Conservation (phyloP, 2,113 vertebrate species). For the Microcebus tavaratra region DNA sequence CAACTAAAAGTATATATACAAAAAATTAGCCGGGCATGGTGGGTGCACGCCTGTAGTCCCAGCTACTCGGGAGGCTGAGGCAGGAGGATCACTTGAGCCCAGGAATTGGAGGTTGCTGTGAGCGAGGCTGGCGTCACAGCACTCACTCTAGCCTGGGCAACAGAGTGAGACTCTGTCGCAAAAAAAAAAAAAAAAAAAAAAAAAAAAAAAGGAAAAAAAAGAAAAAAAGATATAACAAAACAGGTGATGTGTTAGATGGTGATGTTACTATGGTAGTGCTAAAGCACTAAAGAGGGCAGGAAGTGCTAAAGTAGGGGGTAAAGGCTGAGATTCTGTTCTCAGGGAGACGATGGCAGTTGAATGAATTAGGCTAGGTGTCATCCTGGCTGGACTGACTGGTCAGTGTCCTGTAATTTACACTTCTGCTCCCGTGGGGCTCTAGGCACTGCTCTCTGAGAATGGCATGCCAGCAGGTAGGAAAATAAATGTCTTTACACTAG, state of each 20-base stretch:
- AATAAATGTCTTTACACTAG: not conserved
- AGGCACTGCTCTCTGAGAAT: not conserved
- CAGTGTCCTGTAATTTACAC: not conserved
- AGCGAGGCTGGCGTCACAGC: too few species aligned
- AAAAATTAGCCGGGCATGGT: too few species aligned
- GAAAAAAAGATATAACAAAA: not conserved
- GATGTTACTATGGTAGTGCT: not conserved
- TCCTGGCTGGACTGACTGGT: not conserved
- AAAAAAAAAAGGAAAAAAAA: not conserved
- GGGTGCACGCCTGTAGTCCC: too few species aligned
- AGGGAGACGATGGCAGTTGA: not conserved
- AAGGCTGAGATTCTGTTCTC: not conserved
- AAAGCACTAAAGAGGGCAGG: not conserved
- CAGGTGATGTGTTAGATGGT: not conserved
- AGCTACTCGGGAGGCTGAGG: too few species aligned
- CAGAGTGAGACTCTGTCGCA: too few species aligned
- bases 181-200: not conserved
- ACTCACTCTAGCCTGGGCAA: too few species aligned
- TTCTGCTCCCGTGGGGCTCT: not conserved
- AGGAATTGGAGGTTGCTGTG: too few species aligned
- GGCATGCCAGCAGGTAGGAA: not conserved
- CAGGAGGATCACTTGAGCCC: too few species aligned
- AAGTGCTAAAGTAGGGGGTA: rapidly evolving
- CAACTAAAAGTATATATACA: too few species aligned
- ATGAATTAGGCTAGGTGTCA: not conserved